A percentile compares a stretch with the other conserved stretches of the same genome.
Conservation (phyloP, 2,888 invertebrate genomes). For the Steinernema carpocapsae region DNA sequence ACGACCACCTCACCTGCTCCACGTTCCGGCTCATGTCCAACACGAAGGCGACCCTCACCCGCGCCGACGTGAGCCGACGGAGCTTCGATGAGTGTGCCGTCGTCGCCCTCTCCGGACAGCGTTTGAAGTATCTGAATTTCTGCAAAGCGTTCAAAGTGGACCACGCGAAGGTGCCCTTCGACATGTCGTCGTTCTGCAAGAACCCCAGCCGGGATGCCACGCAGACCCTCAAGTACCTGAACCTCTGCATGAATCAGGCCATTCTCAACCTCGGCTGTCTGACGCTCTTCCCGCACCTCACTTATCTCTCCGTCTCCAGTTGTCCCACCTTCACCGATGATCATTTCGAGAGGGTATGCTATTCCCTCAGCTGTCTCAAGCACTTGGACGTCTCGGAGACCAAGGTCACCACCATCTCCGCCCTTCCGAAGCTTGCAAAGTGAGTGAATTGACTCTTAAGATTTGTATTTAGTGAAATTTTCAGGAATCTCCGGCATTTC, state of each 20-base stretch:
- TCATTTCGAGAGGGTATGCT: not conserved
- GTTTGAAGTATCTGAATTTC: not conserved
- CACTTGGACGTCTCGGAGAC: conserved; percentile 21
- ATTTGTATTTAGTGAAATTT: not conserved
- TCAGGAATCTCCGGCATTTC: not conserved
- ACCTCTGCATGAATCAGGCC: not conserved
- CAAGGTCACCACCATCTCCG: not conserved
- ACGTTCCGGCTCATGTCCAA: not conserved
- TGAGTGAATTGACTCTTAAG: not conserved
- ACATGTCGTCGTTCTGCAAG: not conserved
- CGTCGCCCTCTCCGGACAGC: not conserved
- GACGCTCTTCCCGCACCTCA: not conserved
- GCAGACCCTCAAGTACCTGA: not conserved
- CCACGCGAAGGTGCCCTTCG: not conserved
- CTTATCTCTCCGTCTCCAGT: not conserved
- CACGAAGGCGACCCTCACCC: not conserved
- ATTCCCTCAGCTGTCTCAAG: not conserved
- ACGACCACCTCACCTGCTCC: conserved; percentile 9
- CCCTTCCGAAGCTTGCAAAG: not conserved
- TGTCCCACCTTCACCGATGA: conserved; percentile 4
- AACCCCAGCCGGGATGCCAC: not conserved
- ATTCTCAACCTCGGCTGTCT: conserved; percentile 5
- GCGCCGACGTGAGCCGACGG: not conserved
- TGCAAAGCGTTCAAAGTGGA: not conserved
- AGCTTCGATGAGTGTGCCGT: conserved; percentile 1